Base-by-base conservation (phyloP, 2,113 vertebrate genomes). In the Hemiscyllium ocellatum region DNA sequence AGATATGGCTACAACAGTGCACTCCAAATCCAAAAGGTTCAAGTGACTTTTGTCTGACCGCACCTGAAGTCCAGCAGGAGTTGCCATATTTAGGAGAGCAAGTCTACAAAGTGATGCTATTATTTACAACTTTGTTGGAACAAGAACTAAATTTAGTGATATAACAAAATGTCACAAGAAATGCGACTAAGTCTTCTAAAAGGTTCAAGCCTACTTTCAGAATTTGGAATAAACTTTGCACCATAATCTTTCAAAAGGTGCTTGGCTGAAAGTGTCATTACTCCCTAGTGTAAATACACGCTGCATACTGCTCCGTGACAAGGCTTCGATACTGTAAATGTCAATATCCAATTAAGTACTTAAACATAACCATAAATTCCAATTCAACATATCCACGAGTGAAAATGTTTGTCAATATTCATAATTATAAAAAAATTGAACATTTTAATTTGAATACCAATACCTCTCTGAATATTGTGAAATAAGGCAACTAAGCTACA, bases 281-380 rank as follows among this genome's bases (percentile, higher is more conserved):
- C 87, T n/a, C 87, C 4, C 61, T 56, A 91, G 87, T 91, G 29
- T n/a, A 91, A 91, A n/a, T 61, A 29, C 87, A 61, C 12, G 65
- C 87, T 33, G 65, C 17, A 26, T 29, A 90, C 52, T n/a, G 17
- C 50, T 56, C 26, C 10, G 13, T 90, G 87, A 90, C 87, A 90
- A 90, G 26, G 87, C 26, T 90, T 61, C n/a, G 26, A 90, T 65
- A 33, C 52, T 56, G 29, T 90, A 65, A 90, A n/a, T 56, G 61
- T n/a, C 29, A 90, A 90, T 56, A 90, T 15, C 33, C 56, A 90
- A 90, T 90, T 56, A 90, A 65, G 87, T 56, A 65, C 87, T 90
- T 65, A 90, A 90, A 61, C 87, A 52, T 33, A 90, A 90, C 24
- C 56, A 61, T 13, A 90, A 26, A 56, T 52, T 61, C 87, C 29